phyloP scores from a whole-genome alignment of 2,797 vertebrate species.

The Lemur catta region DNA sequence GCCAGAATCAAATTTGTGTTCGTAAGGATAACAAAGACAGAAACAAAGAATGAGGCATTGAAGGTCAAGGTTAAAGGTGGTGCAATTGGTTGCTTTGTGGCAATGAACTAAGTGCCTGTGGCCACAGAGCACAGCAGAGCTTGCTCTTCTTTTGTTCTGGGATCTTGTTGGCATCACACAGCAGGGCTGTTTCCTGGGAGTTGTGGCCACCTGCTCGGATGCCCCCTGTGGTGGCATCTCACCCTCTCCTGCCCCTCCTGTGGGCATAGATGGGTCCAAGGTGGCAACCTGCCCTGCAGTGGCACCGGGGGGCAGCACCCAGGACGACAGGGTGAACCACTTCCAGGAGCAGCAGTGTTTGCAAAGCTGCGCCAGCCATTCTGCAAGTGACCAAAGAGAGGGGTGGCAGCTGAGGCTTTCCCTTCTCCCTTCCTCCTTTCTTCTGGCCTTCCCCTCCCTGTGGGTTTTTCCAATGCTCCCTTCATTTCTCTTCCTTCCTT shows the following conservation, averaged over 20 bases:
- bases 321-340: neutral
- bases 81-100: rapidly evolving
- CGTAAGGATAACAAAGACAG: neutral
- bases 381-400: neutral
- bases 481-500: neutral
- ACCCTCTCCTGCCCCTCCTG: neutral
- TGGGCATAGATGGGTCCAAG: neutral
- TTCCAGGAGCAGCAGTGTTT: neutral
- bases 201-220: neutral
- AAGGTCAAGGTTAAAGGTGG: neutral
- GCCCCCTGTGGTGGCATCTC: neutral
- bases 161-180: neutral
- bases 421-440: neutral
- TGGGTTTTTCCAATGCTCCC: neutral
- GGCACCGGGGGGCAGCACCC: neutral
- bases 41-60: neutral
- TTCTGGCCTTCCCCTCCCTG: neutral
- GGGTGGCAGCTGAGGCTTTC: neutral
- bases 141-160: neutral
- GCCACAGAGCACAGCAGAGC: rapidly evolving
- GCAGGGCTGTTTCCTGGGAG: neutral
- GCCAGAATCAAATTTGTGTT: neutral
- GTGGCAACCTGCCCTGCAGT: neutral
- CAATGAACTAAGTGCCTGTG: neutral
- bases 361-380: neutral